Evolutionary conservation across 1,140 invertebrate species (phyloP).

Genomic region (Daktulosphaira vitifoliae): DNA sequence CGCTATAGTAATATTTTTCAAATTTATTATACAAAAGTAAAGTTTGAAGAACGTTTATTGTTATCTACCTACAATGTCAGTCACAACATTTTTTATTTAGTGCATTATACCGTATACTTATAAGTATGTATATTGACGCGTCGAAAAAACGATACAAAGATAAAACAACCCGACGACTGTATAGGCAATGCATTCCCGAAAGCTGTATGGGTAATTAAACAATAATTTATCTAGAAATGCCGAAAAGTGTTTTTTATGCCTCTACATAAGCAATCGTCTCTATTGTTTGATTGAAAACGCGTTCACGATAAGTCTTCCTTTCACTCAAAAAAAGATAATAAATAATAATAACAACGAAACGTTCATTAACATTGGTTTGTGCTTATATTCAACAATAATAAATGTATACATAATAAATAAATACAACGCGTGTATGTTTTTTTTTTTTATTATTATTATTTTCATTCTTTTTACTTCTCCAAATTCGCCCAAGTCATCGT

Average conservation of each 20-base stretch:
- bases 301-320: conserved; percentile 9
- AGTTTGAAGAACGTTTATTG: no score
- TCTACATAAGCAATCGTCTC: not conserved
- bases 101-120: no score
- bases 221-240: not conserved
- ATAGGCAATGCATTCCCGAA: not conserved
- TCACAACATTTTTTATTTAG: no score
- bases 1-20: no score
- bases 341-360: conserved; percentile 12
- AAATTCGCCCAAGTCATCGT: conserved; percentile 33
- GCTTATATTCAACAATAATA: not conserved
- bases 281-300: conserved; percentile 31
- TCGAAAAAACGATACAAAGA: no score
- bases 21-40: no score
- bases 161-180: no score
- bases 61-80: no score
- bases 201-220: conserved; percentile 24
- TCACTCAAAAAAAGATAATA: conserved; percentile 16
- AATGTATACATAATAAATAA: not conserved
- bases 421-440: not conserved
- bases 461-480: conserved; percentile 26
- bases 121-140: no score
- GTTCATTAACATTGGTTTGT: conserved; percentile 28
- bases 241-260: conserved; percentile 17
- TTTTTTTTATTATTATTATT: conserved; percentile 17